Conservation (phyloP, 2,797 vertebrate genomes). For the Australoheros facetus region DNA sequence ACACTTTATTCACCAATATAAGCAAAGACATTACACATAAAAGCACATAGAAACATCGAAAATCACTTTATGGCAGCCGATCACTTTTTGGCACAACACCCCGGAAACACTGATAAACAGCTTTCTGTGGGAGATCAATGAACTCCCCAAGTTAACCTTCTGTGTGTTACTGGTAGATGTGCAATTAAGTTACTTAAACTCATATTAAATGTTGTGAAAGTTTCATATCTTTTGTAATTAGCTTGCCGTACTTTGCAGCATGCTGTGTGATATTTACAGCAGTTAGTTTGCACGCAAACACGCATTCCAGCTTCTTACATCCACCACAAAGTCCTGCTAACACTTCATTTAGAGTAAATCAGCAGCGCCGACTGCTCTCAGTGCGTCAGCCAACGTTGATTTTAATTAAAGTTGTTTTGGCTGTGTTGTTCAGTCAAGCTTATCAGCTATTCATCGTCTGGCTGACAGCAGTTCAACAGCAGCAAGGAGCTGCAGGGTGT, state of each 20-base stretch:
- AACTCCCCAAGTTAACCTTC: neutral
- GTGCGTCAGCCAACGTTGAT: constrained; percentile 55
- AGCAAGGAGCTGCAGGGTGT: constrained; percentile 48
- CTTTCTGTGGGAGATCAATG: neutral
- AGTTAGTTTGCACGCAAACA: constrained; percentile 33
- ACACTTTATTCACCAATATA: too few relatives aligned
- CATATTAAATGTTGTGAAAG: constrained; percentile 2
- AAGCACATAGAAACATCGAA: too few relatives aligned
- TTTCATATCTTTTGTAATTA: constrained; percentile 15
- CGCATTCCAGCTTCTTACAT: constrained; percentile 17
- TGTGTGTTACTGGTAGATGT: neutral
- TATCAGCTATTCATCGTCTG: constrained; percentile 48
- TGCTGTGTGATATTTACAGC: constrained; percentile 12
- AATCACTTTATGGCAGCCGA: too few relatives aligned
- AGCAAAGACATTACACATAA: too few relatives aligned
- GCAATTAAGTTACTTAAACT: neutral
- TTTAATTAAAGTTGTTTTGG: constrained; percentile 73
- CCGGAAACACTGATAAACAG: neutral
- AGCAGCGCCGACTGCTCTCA: constrained; percentile 35
- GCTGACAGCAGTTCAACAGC: constrained; percentile 51
- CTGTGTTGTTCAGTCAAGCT: constrained; percentile 47
- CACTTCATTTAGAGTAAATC: constrained; percentile 40
- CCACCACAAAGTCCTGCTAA: constrained; percentile 19
- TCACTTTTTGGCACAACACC: too few relatives aligned
- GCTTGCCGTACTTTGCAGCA: constrained; percentile 2